Percentiles rank a stretch among this genome's conserved stretches.
Conservation (phyloP, 2,113 vertebrate genomes). For the Choloepus hoffmanni region DNA sequence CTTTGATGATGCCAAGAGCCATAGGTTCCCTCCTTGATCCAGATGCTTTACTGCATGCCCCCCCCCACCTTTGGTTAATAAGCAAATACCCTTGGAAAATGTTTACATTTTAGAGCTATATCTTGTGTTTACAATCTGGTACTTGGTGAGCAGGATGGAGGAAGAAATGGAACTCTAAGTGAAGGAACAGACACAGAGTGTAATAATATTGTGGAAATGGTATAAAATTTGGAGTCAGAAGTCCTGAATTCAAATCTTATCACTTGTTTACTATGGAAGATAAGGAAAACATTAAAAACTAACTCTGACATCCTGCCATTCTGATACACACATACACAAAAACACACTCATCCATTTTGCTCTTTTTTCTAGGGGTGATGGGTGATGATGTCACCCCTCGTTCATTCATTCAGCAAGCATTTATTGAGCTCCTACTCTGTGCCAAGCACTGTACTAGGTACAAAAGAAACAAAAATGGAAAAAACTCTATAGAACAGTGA, state of each 20-base stretch:
- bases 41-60: neutral
- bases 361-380: neutral
- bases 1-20: neutral
- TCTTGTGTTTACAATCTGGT: neutral
- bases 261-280: neutral
- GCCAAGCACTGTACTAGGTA: neutral
- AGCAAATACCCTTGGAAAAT: neutral
- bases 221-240: neutral
- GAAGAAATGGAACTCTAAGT: constrained; percentile 13
- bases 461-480: neutral
- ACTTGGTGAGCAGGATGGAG: neutral
- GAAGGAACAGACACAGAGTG: neutral
- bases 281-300: constrained; percentile 32
- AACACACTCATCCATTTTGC: neutral
- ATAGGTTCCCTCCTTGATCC: neutral
- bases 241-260: neutral
- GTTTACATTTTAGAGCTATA: neutral
- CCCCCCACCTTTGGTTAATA: neutral
- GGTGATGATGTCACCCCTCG: neutral
- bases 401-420: neutral
- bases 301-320: neutral
- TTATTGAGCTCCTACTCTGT: neutral
- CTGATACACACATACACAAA: neutral
- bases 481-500: neutral
- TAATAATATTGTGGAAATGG: neutral